A percentile compares a stretch with the other conserved stretches of the same genome.
Conservation (phyloP, 1,140 invertebrate species). For the Gryllus bimaculatus region DNA sequence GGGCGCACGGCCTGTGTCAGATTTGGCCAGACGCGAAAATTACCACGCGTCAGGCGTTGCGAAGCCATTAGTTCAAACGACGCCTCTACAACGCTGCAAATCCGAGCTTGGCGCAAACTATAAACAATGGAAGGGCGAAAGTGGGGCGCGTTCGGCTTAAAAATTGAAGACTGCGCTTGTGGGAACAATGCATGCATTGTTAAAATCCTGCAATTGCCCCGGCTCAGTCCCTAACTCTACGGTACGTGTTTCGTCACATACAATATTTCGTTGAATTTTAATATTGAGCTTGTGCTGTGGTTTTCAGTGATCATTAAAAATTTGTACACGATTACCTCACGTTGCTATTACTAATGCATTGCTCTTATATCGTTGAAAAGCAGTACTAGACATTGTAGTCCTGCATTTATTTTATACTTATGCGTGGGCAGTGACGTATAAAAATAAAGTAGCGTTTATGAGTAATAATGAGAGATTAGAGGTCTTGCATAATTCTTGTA, state of each 20-base stretch:
- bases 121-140: not conserved
- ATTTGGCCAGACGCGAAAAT: not conserved
- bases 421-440: too few species aligned
- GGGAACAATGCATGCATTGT: not conserved
- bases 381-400: too few species aligned
- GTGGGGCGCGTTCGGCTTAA: not conserved
- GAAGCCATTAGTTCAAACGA: not conserved
- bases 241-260: not conserved
- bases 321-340: too few species aligned
- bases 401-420: too few species aligned
- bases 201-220: not conserved
- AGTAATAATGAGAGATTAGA: too few species aligned
- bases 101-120: not conserved
- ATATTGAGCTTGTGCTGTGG: too few species aligned
- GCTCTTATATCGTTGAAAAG: too few species aligned
- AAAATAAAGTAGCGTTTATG: too few species aligned
- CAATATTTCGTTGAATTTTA: not conserved
- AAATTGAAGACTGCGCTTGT: conserved; percentile 4
- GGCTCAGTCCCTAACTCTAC: not conserved
- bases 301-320: too few species aligned
- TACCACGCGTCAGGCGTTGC: not conserved
- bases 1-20: not conserved
- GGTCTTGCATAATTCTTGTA: too few species aligned
- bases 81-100: not conserved
- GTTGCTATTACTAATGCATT: too few species aligned